Percentiles rank a stretch among this genome's conserved stretches.
phyloP scores from a whole-genome alignment of 2,888 invertebrate genomes.

The Tridacna gigas region DNA sequence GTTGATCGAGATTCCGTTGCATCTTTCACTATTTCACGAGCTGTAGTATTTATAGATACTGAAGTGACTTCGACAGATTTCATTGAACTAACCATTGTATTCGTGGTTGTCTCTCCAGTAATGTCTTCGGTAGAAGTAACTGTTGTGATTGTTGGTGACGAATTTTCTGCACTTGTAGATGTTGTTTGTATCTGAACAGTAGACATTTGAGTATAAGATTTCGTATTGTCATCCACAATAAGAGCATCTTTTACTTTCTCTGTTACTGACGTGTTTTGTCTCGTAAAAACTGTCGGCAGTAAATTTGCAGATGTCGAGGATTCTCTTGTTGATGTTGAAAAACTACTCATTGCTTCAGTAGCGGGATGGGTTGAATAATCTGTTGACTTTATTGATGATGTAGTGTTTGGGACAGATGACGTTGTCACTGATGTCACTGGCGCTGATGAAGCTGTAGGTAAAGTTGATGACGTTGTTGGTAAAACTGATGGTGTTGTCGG shows the following conservation, averaged over 20 bases:
- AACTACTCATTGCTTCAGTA: not conserved
- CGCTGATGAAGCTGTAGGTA: not conserved
- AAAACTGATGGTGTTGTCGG: not conserved
- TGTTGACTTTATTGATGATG: not conserved
- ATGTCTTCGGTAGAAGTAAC: not conserved
- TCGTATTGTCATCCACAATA: not conserved
- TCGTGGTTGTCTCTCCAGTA: not conserved
- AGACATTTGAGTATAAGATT: too few relatives aligned
- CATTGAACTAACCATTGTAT: not conserved
- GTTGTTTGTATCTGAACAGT: too few relatives aligned
- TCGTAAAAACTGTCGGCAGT: not conserved
- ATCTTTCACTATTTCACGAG: not conserved
- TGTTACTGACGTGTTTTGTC: not conserved
- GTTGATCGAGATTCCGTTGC: not conserved
- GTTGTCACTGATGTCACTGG: conserved; percentile 13
- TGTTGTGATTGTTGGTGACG: too few relatives aligned
- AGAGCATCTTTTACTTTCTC: not conserved
- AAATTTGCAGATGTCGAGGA: not conserved
- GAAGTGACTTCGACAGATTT: not conserved
- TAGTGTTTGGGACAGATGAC: not conserved
- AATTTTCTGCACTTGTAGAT: too few relatives aligned
- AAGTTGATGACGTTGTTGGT: not conserved
- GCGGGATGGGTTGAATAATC: not conserved
- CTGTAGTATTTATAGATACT: not conserved
- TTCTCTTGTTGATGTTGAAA: not conserved